Evolutionary conservation across 2,113 vertebrate genomes (phyloP).

Genomic region (Megaptera novaeangliae): DNA sequence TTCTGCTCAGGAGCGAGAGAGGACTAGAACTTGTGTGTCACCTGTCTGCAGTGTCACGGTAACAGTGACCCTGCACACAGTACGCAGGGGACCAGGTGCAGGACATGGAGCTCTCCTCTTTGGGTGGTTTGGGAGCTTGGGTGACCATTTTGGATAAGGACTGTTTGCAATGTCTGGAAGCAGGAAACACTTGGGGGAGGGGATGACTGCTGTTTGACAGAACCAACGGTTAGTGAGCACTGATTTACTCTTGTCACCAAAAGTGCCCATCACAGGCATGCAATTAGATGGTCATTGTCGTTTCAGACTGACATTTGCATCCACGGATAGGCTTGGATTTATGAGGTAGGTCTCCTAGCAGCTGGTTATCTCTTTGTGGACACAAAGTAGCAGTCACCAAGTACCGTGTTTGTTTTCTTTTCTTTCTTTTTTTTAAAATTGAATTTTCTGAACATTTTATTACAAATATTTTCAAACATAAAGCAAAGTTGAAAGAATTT

Average conservation of each 20-base stretch:
- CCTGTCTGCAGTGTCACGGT: accelerated
- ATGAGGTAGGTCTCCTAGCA: not conserved
- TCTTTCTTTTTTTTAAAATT: not conserved
- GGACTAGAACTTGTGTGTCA: not conserved
- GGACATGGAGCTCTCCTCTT: no score
- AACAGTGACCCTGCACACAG: accelerated
- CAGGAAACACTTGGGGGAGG: not conserved
- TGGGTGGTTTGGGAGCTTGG: not conserved
- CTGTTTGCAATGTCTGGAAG: not conserved
- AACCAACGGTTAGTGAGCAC: not conserved
- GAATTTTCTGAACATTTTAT: not conserved
- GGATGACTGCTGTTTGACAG: not conserved
- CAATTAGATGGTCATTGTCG: not conserved
- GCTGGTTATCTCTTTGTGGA: not conserved
- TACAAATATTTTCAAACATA: slow-evolving; percentile 3
- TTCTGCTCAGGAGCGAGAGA: not conserved
- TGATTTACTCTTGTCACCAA: not conserved
- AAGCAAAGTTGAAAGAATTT: not conserved
- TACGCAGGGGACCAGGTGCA: not conserved
- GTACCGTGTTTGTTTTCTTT: not conserved
- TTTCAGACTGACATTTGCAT: not conserved
- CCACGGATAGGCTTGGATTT: not conserved
- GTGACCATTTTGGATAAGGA: not conserved
- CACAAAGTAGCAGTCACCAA: not conserved
- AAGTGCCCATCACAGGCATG: not conserved